Evolutionary conservation across 2,888 invertebrate species (phyloP).

Genomic region (Hydrotaea diabolus): DNA sequence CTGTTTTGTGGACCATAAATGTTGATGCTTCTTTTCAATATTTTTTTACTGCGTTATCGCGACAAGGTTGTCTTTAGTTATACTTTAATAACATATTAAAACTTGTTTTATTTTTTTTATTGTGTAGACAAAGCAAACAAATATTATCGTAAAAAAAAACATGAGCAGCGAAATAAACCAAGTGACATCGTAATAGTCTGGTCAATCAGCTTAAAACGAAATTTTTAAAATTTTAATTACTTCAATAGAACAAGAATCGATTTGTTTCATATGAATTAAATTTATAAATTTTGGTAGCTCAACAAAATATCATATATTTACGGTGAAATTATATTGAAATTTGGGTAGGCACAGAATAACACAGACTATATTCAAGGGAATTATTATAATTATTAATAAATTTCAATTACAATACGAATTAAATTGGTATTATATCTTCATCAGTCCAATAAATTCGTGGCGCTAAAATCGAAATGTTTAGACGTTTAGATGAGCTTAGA

Average conservation of each 20-base stretch:
- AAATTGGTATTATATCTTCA: no score
- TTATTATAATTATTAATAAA: no score
- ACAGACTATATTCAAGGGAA: no score
- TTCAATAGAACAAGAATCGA: not conserved
- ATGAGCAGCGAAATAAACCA: not conserved
- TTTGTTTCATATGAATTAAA: no score
- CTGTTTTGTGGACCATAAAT: not conserved
- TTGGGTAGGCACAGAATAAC: no score
- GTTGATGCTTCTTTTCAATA: not conserved
- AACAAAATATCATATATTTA: no score
- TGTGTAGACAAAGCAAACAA: not conserved
- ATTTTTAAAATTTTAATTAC: not conserved
- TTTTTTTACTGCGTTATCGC: constrained; percentile 35
- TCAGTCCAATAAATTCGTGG: no score
- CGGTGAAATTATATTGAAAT: no score
- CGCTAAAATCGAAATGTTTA: no score
- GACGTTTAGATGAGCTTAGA: no score
- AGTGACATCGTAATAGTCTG: not conserved
- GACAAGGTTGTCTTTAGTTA: constrained; percentile 40
- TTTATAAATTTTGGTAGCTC: no score
- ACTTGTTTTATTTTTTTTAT: constrained; percentile 5
- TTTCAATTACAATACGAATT: no score
- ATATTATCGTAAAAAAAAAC: not conserved
- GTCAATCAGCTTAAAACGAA: not conserved
- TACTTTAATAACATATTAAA: constrained; percentile 35